Conservation (phyloP, 2,888 invertebrate species). For the Meiosimyza decipiens region DNA sequence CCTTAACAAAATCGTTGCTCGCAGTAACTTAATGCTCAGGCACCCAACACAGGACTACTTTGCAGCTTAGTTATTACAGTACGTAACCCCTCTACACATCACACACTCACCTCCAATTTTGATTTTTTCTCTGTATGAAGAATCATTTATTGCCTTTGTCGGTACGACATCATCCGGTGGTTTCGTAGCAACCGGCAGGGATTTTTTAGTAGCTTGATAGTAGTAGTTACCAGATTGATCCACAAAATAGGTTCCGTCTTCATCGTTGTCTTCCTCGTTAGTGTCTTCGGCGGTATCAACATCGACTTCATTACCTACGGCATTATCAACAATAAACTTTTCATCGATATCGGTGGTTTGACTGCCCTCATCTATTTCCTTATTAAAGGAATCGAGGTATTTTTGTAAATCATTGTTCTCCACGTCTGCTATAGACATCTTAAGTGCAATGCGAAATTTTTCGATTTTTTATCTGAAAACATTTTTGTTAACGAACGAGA, state of each 20-base stretch:
- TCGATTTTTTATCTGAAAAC: neutral
- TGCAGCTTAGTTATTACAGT: too few relatives aligned
- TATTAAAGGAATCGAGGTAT: slow-evolving; percentile 84
- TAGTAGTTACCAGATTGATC: slow-evolving; percentile 84
- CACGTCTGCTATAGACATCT: slow-evolving; percentile 31
- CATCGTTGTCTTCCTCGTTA: slow-evolving; percentile 47
- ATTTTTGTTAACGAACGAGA: neutral
- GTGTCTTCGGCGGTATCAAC: slow-evolving; percentile 24
- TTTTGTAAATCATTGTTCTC: slow-evolving; percentile 72
- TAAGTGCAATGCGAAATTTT: neutral
- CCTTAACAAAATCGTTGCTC: too few relatives aligned
- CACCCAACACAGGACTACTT: too few relatives aligned
- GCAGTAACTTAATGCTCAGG: too few relatives aligned
- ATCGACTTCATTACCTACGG: slow-evolving; percentile 37
- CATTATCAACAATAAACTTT: slow-evolving; percentile 20
- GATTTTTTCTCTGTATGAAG: neutral
- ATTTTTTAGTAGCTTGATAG: slow-evolving; percentile 76
- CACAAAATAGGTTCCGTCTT: slow-evolving; percentile 75
- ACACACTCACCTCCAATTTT: too few relatives aligned
- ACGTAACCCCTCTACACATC: too few relatives aligned
- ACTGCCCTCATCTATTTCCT: slow-evolving; percentile 77
- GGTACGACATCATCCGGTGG: neutral
- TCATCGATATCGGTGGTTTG: slow-evolving; percentile 35
- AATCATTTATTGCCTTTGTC: neutral
- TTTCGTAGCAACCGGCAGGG: neutral